phyloP scores from a whole-genome alignment of 2,797 vertebrate species.

The Sebastolobus alascanus region DNA sequence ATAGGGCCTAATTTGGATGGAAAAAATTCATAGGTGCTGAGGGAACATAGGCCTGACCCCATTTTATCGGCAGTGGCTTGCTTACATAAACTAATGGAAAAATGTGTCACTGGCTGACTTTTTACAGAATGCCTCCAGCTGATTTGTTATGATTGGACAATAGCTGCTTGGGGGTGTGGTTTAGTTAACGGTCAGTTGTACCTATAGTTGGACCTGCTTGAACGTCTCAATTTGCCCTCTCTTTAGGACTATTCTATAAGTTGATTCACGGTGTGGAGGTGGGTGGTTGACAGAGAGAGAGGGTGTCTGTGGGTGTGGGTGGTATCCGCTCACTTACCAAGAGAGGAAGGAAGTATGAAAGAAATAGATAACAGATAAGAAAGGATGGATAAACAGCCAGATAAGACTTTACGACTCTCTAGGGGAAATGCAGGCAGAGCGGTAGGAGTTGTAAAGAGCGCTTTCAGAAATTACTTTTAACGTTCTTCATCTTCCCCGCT shows the following conservation, averaged over 20 bases:
- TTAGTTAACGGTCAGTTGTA: not conserved
- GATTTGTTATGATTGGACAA: not conserved
- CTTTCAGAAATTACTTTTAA: constrained; percentile 51
- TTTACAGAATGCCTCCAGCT: not conserved
- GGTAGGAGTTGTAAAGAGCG: constrained; percentile 33
- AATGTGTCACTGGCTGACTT: not conserved
- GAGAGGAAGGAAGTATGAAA: constrained; percentile 66
- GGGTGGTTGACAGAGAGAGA: not conserved
- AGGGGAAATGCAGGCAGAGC: constrained; percentile 49
- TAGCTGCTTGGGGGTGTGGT: not conserved
- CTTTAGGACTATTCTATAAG: constrained; percentile 5
- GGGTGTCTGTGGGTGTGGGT: constrained; percentile 3
- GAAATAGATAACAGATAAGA: constrained; percentile 49
- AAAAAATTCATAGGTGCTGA: not conserved
- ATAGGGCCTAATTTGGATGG: not conserved
- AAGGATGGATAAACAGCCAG: constrained; percentile 49
- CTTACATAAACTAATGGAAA: not conserved
- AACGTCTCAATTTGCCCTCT: constrained; percentile 2
- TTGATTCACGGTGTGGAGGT: not conserved
- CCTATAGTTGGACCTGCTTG: not conserved
- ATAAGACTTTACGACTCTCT: constrained; percentile 45
- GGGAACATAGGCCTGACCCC: not conserved
- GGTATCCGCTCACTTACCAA: constrained; percentile 22
- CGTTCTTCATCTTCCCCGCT: constrained; percentile 61
- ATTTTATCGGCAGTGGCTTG: not conserved